phyloP scores from a whole-genome alignment of 1,140 invertebrate species.

The Heliconius eleuchia region DNA sequence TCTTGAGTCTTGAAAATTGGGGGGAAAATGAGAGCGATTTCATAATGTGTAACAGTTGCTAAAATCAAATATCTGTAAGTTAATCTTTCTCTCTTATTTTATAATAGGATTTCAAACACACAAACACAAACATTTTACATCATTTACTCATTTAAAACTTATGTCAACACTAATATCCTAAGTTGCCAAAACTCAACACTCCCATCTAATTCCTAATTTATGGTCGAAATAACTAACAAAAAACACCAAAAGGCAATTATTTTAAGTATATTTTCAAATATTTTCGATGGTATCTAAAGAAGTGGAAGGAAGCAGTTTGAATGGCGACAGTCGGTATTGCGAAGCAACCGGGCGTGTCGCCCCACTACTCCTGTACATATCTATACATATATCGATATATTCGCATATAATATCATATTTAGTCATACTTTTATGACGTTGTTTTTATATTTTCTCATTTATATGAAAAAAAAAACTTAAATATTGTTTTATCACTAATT shows the following conservation, averaged over 20 bases:
- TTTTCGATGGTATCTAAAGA: conserved; percentile 41
- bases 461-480: not conserved
- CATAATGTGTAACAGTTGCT: too few species aligned
- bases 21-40: too few species aligned
- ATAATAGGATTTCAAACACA: too few species aligned
- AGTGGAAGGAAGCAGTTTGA: conserved; percentile 39
- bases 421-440: not conserved
- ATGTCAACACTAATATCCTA: not conserved
- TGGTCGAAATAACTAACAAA: not conserved
- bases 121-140: too few species aligned
- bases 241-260: conserved; percentile 41
- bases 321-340: conserved; percentile 39
- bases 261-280: conserved; percentile 40
- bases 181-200: not conserved
- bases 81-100: too few species aligned
- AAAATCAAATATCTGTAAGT: too few species aligned
- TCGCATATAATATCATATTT: conserved; percentile 22
- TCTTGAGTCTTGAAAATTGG: too few species aligned
- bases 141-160: not conserved
- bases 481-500: too few species aligned
- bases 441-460: not conserved
- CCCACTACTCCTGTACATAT: conserved; percentile 14
- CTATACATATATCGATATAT: not conserved
- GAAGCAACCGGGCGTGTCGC: conserved; percentile 29
- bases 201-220: not conserved